Evolutionary conservation across 2,888 invertebrate genomes (phyloP).

Genomic region (Empis stercorea): DNA sequence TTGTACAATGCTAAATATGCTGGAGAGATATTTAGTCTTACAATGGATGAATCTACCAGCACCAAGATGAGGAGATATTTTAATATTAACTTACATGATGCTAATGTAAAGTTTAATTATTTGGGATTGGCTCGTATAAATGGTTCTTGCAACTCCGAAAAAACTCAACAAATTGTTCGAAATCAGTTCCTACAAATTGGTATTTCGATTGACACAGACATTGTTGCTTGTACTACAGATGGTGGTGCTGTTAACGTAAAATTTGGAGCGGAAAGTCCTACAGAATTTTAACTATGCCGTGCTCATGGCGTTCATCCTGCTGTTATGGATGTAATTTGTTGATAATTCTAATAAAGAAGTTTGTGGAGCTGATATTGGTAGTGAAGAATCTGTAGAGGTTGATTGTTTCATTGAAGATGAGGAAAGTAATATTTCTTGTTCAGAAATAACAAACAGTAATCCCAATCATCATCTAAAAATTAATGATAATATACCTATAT

Average conservation of each 20-base stretch:
- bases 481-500: no score
- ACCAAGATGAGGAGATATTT: not conserved
- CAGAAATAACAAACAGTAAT: not conserved
- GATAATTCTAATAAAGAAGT: not conserved
- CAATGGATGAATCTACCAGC: not conserved
- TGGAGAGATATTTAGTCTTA: not conserved
- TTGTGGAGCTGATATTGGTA: not conserved
- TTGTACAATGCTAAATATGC: not conserved
- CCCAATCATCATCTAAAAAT: not conserved
- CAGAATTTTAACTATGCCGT: not conserved
- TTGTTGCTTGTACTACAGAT: not conserved
- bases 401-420: slow-evolving; percentile 1
- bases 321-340: not conserved
- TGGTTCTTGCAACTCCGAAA: not conserved
- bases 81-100: not conserved
- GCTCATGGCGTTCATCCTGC: not conserved
- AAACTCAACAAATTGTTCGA: not conserved
- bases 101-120: not conserved
- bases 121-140: not conserved
- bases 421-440: not conserved
- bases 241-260: not conserved
- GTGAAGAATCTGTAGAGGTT: not conserved
- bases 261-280: not conserved
- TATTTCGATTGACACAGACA: not conserved
- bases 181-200: not conserved